Evolutionary conservation across 2,113 vertebrate species (phyloP).

Genomic region (Noturus placidus): DNA sequence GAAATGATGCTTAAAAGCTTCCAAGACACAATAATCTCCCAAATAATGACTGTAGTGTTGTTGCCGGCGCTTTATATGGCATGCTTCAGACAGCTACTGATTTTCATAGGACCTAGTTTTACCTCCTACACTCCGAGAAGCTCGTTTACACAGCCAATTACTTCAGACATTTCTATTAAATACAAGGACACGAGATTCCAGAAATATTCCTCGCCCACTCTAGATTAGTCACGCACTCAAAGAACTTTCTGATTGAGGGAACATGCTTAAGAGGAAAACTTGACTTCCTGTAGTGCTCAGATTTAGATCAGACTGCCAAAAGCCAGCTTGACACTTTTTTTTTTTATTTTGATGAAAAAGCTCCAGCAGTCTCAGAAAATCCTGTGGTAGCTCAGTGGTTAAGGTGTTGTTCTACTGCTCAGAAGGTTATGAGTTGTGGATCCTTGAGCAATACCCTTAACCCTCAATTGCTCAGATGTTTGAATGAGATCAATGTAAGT

Average conservation of each 20-base stretch:
- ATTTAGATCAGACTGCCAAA: not conserved
- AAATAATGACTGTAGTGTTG: not conserved
- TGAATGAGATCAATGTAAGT: too few relatives aligned
- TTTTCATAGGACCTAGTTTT: not conserved
- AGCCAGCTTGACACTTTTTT: too few relatives aligned
- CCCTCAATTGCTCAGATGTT: too few relatives aligned
- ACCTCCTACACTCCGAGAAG: not conserved
- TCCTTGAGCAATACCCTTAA: too few relatives aligned
- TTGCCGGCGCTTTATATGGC: not conserved
- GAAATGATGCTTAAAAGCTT: not conserved
- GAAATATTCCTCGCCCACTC: slow-evolving; percentile 1
- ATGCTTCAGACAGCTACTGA: not conserved
- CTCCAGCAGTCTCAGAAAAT: too few relatives aligned
- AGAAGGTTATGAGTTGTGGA: too few relatives aligned
- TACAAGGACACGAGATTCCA: not conserved
- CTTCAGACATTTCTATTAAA: not conserved
- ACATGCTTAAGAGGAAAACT: not conserved
- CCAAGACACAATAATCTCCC: not conserved
- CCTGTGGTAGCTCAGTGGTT: too few relatives aligned
- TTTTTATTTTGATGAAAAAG: too few relatives aligned
- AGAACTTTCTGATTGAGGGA: not conserved
- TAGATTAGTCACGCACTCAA: not conserved
- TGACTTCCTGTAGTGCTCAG: not conserved
- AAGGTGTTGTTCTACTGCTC: too few relatives aligned
- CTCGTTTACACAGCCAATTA: not conserved